Conservation (phyloP, 2,797 vertebrate species). For the Takifugu ocellatus region DNA sequence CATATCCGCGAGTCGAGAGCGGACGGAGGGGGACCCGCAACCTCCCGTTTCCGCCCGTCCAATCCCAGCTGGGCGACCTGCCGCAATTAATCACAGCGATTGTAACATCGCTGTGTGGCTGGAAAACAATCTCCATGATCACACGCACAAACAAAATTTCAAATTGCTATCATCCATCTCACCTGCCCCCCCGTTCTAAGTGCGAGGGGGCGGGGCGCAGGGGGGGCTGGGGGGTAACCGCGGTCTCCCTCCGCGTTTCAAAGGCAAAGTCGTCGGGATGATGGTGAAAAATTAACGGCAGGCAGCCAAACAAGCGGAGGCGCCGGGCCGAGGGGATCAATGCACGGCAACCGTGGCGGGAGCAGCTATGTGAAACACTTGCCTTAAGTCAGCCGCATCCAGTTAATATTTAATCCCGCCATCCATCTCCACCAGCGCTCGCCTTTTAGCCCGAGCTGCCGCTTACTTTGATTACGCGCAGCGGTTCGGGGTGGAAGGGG, state of each 20-base stretch:
- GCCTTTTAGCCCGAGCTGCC: conserved; percentile 70
- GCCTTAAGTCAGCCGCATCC: conserved; percentile 75
- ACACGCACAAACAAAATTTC: conserved; percentile 77
- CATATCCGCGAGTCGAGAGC: conserved; percentile 46
- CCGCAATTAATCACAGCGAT: conserved; percentile 71
- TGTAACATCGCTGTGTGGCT: conserved; percentile 70
- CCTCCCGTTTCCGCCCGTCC: conserved; percentile 18
- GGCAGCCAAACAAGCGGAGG: conserved; percentile 63
- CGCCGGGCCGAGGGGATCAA: conserved; percentile 61
- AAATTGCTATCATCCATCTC: conserved; percentile 79
- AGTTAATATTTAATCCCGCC: conserved; percentile 79
- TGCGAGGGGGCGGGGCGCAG: conserved; percentile 1
- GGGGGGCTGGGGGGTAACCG: conserved; percentile 16
- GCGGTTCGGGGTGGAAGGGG: conserved; percentile 50
- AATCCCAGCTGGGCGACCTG: conserved; percentile 30
- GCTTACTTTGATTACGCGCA: conserved; percentile 76
- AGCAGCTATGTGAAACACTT: conserved; percentile 73
- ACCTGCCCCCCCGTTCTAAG: conserved; percentile 64
- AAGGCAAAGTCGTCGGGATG: conserved; percentile 47
- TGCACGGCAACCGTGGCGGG: conserved; percentile 54
- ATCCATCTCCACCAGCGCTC: conserved; percentile 73
- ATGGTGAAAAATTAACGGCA: conserved; percentile 69
- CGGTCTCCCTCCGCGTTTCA: conserved; percentile 33
- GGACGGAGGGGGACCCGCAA: conserved; percentile 24
- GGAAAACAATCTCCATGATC: conserved; percentile 78